These are phyloP conservation scores for Bombyx huttoni DNA, from an alignment of 2,888 invertebrate genomes.

Conservation along the genomic window DNA sequence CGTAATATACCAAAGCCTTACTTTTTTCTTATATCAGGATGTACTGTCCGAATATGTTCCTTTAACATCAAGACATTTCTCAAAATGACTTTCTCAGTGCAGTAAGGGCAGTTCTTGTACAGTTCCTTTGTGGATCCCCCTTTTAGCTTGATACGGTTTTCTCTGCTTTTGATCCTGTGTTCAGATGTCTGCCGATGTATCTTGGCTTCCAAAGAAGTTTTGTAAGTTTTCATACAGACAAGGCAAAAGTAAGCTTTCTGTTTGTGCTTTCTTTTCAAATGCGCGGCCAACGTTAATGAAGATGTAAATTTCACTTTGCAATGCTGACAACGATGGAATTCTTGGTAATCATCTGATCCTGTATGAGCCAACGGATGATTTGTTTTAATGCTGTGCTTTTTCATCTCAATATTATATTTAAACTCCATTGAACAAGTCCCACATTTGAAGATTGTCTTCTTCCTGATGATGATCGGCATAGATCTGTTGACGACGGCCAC, in stretches of 20 bases:
- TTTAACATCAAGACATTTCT: slow-evolving; percentile 72
- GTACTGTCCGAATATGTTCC: slow-evolving; percentile 72
- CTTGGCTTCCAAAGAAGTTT: slow-evolving; percentile 73
- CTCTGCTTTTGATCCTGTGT: slow-evolving; percentile 75
- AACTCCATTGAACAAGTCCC: slow-evolving; percentile 78
- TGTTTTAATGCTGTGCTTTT: slow-evolving; percentile 69
- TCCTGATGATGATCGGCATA: slow-evolving; percentile 83
- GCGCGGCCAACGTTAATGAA: slow-evolving; percentile 77
- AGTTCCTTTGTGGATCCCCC: slow-evolving; percentile 43
- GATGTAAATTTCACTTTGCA: slow-evolving; percentile 76
- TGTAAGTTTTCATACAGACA: slow-evolving; percentile 76
- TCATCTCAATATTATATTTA: slow-evolving; percentile 81
- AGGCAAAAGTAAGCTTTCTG: slow-evolving; percentile 76
- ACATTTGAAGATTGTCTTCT: slow-evolving; percentile 76
- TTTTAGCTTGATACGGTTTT: slow-evolving; percentile 37
- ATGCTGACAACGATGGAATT: slow-evolving; percentile 71
- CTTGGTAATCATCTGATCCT: slow-evolving; percentile 77
- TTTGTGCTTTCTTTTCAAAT: slow-evolving; percentile 75
- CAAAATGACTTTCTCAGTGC: slow-evolving; percentile 56
- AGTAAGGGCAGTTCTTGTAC: slow-evolving; percentile 74
- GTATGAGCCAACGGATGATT: slow-evolving; percentile 65
- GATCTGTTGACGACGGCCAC: slow-evolving; percentile 83
- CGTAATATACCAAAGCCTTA: slow-evolving; percentile 26
- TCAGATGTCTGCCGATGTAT: slow-evolving; percentile 76
- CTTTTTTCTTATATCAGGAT: slow-evolving; percentile 77